These are phyloP conservation scores for Epinephelus cyanopodus DNA, from an alignment of 2,113 vertebrate species.

Conservation along the genomic window DNA sequence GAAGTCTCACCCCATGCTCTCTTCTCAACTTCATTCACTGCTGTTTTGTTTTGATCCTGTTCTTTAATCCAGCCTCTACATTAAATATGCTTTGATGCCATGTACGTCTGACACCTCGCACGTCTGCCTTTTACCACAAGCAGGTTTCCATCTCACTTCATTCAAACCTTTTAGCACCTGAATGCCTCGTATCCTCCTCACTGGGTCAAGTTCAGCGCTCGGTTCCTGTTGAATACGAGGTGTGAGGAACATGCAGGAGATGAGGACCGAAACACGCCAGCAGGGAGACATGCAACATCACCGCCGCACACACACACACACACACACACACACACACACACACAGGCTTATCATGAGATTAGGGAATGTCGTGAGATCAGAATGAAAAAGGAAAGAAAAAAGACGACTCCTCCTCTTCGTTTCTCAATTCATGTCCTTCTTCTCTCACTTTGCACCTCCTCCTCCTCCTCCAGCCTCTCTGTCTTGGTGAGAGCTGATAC, in stretches of 20 bases:
- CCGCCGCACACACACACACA: background rate
- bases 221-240: too few relatives aligned
- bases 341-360: too few relatives aligned
- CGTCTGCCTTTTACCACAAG: background rate
- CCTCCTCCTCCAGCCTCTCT: conserved; percentile 18
- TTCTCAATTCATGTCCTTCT: background rate
- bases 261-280: background rate
- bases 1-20: background rate
- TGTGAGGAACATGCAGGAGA: background rate
- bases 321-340: background rate
- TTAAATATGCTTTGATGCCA: background rate
- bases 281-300: background rate
- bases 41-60: background rate
- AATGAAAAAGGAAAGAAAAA: background rate
- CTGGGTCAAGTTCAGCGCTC: too few relatives aligned
- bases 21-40: background rate
- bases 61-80: background rate
- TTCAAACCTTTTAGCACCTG: background rate
- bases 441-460: conserved; percentile 30
- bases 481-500: conserved; percentile 41
- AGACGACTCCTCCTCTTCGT: background rate
- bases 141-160: background rate
- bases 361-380: too few relatives aligned
- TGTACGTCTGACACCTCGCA: background rate
- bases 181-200: background rate